Evolutionary conservation across 1,140 invertebrate genomes (phyloP).

Genomic region (Centruroides sculpturatus): DNA sequence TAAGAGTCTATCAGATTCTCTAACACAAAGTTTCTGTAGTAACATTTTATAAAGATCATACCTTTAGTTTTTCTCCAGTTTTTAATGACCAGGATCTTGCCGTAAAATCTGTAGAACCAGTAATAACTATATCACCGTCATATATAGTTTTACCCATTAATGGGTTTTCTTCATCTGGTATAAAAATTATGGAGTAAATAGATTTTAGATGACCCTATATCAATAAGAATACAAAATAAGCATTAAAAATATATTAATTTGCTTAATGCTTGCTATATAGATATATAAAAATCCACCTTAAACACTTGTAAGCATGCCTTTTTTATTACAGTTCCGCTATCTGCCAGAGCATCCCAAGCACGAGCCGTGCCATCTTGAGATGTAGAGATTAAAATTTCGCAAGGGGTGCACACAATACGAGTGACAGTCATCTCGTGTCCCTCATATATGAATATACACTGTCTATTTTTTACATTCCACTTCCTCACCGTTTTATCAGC

Average conservation of each 20-base stretch:
- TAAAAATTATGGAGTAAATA: constrained; percentile 37
- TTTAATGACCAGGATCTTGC: constrained; percentile 37
- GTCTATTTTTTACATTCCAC: constrained; percentile 33
- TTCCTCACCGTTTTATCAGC: constrained; percentile 32
- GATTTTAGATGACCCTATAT: constrained; percentile 35
- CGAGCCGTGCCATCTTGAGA: constrained; percentile 36
- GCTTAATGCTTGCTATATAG: not conserved
- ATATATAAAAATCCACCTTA: constrained; percentile 10
- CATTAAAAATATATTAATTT: no score
- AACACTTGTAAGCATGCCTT: constrained; percentile 18
- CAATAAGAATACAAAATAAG: not conserved
- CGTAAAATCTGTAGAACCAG: constrained; percentile 36
- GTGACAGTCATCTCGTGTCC: constrained; percentile 36
- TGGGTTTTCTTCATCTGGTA: constrained; percentile 30
- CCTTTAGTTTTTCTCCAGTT: constrained; percentile 31
- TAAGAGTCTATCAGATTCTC: not conserved
- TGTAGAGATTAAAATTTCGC: constrained; percentile 36
- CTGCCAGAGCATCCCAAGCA: constrained; percentile 37
- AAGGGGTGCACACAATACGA: constrained; percentile 37
- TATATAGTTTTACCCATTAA: constrained; percentile 14
- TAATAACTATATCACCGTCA: constrained; percentile 30
- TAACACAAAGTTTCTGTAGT: no score
- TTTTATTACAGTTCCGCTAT: constrained; percentile 23
- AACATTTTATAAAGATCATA: constrained; percentile 8
- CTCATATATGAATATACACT: constrained; percentile 27